These are phyloP conservation scores for Zoanthus solanderi DNA, from an alignment of 92 coral and sea anemone genomes.

Conservation along the genomic window DNA sequence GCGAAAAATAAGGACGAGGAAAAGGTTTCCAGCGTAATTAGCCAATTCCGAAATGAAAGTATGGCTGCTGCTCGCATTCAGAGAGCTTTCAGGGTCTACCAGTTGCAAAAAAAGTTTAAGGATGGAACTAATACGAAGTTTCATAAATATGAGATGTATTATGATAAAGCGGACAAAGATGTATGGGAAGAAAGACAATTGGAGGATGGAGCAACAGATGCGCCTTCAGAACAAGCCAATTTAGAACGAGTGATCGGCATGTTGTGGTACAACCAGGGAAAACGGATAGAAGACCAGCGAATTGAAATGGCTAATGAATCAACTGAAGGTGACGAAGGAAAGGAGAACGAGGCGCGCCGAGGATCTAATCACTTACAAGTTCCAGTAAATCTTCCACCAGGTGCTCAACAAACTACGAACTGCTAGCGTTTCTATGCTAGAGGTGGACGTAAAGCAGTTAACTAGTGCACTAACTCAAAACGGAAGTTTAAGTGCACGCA, in stretches of 20 bases:
- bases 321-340: constrained; percentile 55
- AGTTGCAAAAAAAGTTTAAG: constrained; percentile 68
- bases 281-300: constrained; percentile 63
- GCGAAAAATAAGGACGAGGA: constrained; percentile 66
- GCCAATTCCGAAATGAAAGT: constrained; percentile 66
- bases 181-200: constrained; percentile 85
- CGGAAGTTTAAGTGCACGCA: constrained; percentile 31
- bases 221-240: constrained; percentile 55
- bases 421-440: constrained; percentile 31
- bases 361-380: constrained; percentile 49
- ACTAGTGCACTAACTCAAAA: constrained; percentile 40
- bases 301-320: constrained; percentile 47
- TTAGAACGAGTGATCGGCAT: constrained; percentile 82
- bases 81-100: constrained; percentile 81
- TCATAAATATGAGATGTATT: constrained; percentile 74
- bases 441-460: constrained; percentile 13
- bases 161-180: constrained; percentile 76
- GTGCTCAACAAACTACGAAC: constrained; percentile 31
- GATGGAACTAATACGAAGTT: constrained; percentile 72
- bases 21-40: constrained; percentile 69
- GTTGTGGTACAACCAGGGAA: constrained; percentile 89
- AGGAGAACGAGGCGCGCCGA: constrained; percentile 38
- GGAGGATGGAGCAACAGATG: constrained; percentile 54
- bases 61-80: constrained; percentile 82
- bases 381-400: constrained; percentile 29